phyloP scores from a whole-genome alignment of 2,888 invertebrate species.

The Apodemia mormo region DNA sequence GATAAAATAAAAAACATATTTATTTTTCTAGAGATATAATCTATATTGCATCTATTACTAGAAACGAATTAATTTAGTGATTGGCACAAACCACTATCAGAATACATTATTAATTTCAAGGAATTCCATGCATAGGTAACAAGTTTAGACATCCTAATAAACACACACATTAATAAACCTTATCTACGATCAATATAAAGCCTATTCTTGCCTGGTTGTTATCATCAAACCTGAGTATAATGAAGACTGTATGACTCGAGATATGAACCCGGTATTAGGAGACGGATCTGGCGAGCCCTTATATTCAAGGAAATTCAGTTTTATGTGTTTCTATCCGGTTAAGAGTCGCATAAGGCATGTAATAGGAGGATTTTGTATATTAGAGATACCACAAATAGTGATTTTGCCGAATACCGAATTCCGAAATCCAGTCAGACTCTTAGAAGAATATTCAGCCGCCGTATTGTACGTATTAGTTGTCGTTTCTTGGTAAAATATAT shows the following conservation, averaged over 20 bases:
- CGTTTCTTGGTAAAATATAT: no score
- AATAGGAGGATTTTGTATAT: no score
- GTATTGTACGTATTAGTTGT: no score
- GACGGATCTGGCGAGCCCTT: conserved; percentile 24
- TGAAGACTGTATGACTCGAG: conserved; percentile 18
- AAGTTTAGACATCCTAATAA: conserved; percentile 12
- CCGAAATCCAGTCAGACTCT: no score
- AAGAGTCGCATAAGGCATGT: background rate
- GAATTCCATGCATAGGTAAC: conserved; percentile 7
- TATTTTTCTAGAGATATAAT: background rate
- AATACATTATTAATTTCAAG: conserved; percentile 10
- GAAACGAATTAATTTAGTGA: conserved; percentile 8
- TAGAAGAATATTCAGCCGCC: no score
- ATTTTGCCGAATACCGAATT: no score
- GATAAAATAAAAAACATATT: no score
- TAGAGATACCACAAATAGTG: no score
- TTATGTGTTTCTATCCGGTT: conserved; percentile 15
- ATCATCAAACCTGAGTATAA: background rate
- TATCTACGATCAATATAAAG: background rate
- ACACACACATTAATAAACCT: background rate
- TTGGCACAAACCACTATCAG: conserved; percentile 9
- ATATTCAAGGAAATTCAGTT: conserved; percentile 16
- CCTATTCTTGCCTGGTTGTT: background rate
- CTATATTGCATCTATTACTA: background rate
- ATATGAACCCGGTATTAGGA: conserved; percentile 25